Conservation (phyloP, 1,140 invertebrate species). For the Catajapyx aquilonaris region DNA sequence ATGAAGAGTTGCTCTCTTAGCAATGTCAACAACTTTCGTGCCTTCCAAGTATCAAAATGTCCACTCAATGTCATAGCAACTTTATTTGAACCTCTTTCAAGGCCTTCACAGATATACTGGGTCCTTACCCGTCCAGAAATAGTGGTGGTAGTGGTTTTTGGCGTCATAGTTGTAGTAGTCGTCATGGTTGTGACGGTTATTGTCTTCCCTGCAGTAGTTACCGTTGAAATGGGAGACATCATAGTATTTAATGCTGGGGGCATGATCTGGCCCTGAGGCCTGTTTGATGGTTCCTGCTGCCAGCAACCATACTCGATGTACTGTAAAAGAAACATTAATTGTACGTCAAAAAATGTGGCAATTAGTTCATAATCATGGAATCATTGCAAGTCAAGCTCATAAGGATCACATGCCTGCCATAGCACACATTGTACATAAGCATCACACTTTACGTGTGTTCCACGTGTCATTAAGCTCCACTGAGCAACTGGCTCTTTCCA, state of each 20-base stretch:
- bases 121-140: constrained; percentile 16
- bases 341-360: too few relatives aligned
- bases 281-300: constrained; percentile 64
- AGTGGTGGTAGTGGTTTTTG: constrained; percentile 18
- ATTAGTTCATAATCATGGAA: too few relatives aligned
- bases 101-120: background rate
- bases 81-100: too few relatives aligned
- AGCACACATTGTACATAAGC: constrained; percentile 5
- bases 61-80: too few relatives aligned
- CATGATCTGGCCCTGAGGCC: constrained; percentile 46
- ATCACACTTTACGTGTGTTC: background rate
- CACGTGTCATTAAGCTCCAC: too few relatives aligned
- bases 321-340: constrained; percentile 18
- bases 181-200: constrained; percentile 15
- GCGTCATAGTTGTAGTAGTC: constrained; percentile 10
- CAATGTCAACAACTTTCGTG: too few relatives aligned
- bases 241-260: constrained; percentile 37
- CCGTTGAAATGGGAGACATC: constrained; percentile 19
- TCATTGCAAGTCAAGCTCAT: too few relatives aligned
- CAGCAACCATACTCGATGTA: constrained; percentile 79
- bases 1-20: too few relatives aligned
- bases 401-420: too few relatives aligned
- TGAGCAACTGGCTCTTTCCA: too few relatives aligned
- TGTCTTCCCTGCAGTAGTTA: constrained; percentile 10
- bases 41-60: too few relatives aligned